phyloP scores from a whole-genome alignment of 1,140 invertebrate species.

The Caenorhabditis briggsae region DNA sequence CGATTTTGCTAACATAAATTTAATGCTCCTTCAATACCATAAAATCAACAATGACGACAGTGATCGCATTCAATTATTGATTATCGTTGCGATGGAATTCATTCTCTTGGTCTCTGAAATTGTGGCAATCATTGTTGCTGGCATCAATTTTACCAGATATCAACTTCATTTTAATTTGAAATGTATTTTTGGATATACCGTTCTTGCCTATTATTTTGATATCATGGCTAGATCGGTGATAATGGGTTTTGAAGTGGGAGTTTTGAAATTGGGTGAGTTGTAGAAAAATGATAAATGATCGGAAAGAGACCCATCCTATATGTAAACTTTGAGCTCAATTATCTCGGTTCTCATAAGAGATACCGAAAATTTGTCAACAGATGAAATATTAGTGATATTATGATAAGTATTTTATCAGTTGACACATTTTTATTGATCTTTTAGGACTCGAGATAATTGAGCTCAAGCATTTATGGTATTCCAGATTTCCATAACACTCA shows the following conservation, averaged over 20 bases:
- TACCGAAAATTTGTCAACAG: too few species aligned
- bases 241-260: neutral
- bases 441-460: too few species aligned
- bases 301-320: neutral
- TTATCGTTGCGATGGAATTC: neutral
- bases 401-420: too few species aligned
- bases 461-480: too few species aligned
- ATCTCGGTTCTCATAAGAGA: too few species aligned
- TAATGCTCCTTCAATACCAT: constrained; percentile 13
- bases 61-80: neutral
- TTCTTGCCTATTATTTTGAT: constrained; percentile 13
- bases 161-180: constrained; percentile 41
- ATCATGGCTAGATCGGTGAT: neutral
- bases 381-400: too few species aligned
- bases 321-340: too few species aligned
- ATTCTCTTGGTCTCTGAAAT: neutral
- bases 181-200: neutral
- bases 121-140: neutral
- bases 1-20: neutral
- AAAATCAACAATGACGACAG: neutral
- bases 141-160: neutral
- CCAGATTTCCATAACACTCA: too few species aligned
- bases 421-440: too few species aligned
- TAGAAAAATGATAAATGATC: neutral
- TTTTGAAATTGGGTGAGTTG: neutral